These are phyloP conservation scores for Uloborus plumipes DNA, from an alignment of 2,888 invertebrate species.

Conservation along the genomic window DNA sequence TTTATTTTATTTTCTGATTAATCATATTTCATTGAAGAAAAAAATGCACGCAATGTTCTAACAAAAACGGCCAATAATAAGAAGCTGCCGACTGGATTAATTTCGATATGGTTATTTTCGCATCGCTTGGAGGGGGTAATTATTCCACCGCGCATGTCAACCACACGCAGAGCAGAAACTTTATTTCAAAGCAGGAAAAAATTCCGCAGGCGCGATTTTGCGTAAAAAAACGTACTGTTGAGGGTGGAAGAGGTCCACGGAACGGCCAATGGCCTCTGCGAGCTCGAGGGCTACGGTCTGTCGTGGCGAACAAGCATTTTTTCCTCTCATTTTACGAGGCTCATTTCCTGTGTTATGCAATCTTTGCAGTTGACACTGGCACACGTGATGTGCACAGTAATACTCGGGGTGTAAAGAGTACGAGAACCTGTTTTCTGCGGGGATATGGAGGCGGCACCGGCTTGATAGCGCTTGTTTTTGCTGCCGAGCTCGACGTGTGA, in stretches of 20 bases:
- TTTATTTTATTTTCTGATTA: no score
- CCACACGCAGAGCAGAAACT: no score
- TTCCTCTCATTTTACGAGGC: slow-evolving; percentile 51
- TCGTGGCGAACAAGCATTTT: slow-evolving; percentile 37
- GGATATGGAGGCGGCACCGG: slow-evolving; percentile 42
- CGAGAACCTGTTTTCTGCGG: slow-evolving; percentile 46
- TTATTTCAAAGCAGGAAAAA: no score
- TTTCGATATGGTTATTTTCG: no score
- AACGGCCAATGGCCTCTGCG: slow-evolving; percentile 56
- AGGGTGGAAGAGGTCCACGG: neutral
- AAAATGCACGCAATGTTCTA: no score
- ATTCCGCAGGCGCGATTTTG: slow-evolving; percentile 5
- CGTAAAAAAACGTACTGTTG: neutral
- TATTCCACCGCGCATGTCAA: no score
- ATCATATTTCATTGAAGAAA: no score
- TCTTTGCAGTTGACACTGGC: slow-evolving; percentile 50
- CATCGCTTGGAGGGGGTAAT: no score
- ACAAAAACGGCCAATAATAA: no score
- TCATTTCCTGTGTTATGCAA: slow-evolving; percentile 63
- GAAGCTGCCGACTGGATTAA: no score
- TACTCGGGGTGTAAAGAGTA: slow-evolving; percentile 45
- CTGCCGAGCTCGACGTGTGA: neutral
- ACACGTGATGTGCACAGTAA: slow-evolving; percentile 53
- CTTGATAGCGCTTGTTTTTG: slow-evolving; percentile 3
- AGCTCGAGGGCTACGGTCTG: slow-evolving; percentile 20